These are phyloP conservation scores for Drosophila falleni DNA, from an alignment of 2,888 invertebrate species.

Conservation along the genomic window DNA sequence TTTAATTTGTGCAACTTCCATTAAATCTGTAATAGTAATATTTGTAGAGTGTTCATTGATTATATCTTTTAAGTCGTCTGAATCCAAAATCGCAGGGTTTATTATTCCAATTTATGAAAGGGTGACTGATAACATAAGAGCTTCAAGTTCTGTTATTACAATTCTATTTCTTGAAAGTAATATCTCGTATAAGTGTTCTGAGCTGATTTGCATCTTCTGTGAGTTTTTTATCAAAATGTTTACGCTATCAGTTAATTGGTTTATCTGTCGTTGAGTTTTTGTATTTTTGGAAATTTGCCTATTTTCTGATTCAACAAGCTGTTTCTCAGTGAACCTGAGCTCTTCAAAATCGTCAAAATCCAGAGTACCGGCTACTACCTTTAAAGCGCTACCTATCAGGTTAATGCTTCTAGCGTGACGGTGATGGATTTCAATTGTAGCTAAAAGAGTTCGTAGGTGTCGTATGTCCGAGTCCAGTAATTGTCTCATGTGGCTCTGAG, in stretches of 20 bases:
- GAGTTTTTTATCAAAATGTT: background rate
- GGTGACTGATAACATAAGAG: background rate
- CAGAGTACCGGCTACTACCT: background rate
- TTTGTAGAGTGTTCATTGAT: background rate
- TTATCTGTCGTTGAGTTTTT: background rate
- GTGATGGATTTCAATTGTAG: background rate
- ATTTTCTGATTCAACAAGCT: background rate
- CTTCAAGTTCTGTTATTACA: background rate
- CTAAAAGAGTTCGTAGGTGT: background rate
- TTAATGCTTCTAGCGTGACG: background rate
- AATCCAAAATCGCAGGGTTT: background rate
- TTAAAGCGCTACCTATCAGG: background rate
- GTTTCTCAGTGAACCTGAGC: background rate
- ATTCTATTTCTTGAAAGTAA: constrained; percentile 5
- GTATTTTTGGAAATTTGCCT: background rate
- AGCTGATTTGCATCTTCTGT: background rate
- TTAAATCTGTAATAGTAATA: background rate
- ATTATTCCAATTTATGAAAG: background rate
- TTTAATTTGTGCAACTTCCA: background rate
- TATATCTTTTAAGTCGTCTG: background rate
- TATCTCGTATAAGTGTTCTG: background rate
- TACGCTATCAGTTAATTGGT: background rate
- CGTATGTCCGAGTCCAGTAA: constrained; percentile 1
- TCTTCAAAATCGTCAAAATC: background rate
- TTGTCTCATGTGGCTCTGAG: constrained; percentile 5